A percentile compares a stretch with the other conserved stretches of the same genome.
phyloP scores from a whole-genome alignment of 2,797 vertebrate genomes.

The Acanthurus lineatus region DNA sequence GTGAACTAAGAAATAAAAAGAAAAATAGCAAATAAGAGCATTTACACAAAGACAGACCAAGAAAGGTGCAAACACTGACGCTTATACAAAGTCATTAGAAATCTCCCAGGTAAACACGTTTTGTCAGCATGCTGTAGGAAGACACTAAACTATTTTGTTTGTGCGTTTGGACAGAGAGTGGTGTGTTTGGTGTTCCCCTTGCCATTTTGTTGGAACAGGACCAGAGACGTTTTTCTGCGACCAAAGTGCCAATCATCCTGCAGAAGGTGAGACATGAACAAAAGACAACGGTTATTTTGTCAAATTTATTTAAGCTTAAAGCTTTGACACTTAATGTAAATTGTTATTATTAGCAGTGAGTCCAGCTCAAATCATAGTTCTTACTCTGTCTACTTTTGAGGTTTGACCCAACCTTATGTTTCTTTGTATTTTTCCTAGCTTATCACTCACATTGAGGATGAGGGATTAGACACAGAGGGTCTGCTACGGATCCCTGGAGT shows the following conservation, averaged over 20 bases:
- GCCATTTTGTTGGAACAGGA: slow-evolving; percentile 93
- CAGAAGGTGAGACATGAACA: slow-evolving; percentile 86
- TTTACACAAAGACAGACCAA: not conserved
- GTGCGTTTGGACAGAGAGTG: slow-evolving; percentile 87
- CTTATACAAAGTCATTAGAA: not conserved
- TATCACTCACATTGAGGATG: slow-evolving; percentile 91
- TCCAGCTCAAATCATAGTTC: not conserved
- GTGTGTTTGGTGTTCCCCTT: slow-evolving; percentile 93
- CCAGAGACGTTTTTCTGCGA: slow-evolving; percentile 88
- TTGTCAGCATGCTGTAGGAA: not conserved
- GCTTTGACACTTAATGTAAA: not conserved
- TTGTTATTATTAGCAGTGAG: not conserved
- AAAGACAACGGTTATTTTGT: too few species aligned
- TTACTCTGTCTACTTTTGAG: not conserved
- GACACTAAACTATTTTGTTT: slow-evolving; percentile 25
- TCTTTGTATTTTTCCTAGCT: slow-evolving; percentile 80
- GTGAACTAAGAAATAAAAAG: not conserved
- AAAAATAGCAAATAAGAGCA: not conserved
- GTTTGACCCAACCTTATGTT: not conserved
- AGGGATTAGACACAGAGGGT: slow-evolving; percentile 94
- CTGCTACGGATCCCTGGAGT: slow-evolving; percentile 95
- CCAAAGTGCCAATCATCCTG: slow-evolving; percentile 93
- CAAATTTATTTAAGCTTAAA: not conserved
- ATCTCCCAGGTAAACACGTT: not conserved
- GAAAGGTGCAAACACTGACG: not conserved